These are phyloP conservation scores for Bombus pyrosoma DNA, from an alignment of 1,140 invertebrate species.

Conservation along the genomic window DNA sequence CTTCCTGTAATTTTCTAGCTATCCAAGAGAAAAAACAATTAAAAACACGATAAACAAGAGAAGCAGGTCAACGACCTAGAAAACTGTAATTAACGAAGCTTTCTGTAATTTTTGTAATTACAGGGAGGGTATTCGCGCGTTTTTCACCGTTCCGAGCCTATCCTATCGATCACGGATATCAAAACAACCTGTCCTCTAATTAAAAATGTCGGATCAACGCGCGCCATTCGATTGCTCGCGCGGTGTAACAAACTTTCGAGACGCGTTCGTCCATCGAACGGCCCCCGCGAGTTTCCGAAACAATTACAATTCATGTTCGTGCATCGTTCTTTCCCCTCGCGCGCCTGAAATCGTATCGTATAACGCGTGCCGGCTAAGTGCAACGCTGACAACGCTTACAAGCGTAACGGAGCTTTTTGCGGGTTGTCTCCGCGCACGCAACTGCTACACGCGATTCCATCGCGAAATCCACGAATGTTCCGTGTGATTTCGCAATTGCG, in stretches of 20 bases:
- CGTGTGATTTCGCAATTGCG: constrained; percentile 41
- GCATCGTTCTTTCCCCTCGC: constrained; percentile 19
- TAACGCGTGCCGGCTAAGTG: constrained; percentile 35
- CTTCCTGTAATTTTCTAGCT: background rate
- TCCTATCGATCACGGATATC: background rate
- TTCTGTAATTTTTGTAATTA: background rate
- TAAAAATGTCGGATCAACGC: constrained; percentile 12
- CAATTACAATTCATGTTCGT: constrained; percentile 39
- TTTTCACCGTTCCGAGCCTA: background rate
- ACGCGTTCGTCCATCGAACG: constrained; percentile 29
- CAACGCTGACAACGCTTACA: constrained; percentile 49
- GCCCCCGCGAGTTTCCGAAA: constrained; percentile 22
- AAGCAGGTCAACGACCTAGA: background rate
- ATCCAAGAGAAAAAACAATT: background rate
- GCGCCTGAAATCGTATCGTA: background rate
- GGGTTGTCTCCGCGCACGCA: constrained; percentile 38
- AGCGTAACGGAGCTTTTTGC: constrained; percentile 51
- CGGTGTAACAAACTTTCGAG: constrained; percentile 20
- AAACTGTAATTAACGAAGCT: background rate
- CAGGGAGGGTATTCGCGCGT: background rate
- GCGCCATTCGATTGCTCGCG: background rate
- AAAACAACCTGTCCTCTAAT: background rate
- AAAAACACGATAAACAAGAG: background rate
- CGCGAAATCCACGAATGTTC: constrained; percentile 24
- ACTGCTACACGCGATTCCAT: constrained; percentile 38